These are phyloP conservation scores for Sebastiscus tertius DNA, from an alignment of 2,797 vertebrate genomes.

Conservation along the genomic window DNA sequence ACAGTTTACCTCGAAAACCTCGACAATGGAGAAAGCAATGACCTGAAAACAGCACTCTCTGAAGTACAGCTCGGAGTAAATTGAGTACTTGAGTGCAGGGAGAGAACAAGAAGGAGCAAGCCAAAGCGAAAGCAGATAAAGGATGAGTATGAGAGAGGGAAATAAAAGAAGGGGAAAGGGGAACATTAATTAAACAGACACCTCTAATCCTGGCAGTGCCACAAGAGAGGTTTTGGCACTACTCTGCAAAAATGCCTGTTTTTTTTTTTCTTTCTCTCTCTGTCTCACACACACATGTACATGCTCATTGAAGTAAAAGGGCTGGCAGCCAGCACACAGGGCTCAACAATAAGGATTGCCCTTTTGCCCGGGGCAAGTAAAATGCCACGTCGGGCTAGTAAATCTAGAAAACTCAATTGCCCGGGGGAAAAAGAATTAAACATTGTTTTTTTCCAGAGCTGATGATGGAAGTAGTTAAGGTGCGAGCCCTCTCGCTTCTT, in stretches of 20 bases:
- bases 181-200: slow-evolving; percentile 53
- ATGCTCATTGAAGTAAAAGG: slow-evolving; percentile 45
- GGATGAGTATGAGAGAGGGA: slow-evolving; percentile 8
- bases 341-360: no score
- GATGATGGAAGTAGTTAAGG: no score
- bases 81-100: slow-evolving; percentile 42
- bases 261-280: slow-evolving; percentile 1
- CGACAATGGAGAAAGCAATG: slow-evolving; percentile 44
- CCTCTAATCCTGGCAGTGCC: slow-evolving; percentile 30
- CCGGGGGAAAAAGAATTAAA: no score
- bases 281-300: slow-evolving; percentile 6
- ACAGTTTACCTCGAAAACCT: slow-evolving; percentile 46
- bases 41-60: slow-evolving; percentile 58
- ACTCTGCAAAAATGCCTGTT: slow-evolving; percentile 12
- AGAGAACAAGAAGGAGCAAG: slow-evolving; percentile 30
- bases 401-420: no score
- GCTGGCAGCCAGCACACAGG: slow-evolving; percentile 31
- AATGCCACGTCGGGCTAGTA: no score
- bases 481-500: no score
- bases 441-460: no score
- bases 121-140: slow-evolving; percentile 23
- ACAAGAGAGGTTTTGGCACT: slow-evolving; percentile 24
- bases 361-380: no score
- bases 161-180: slow-evolving; percentile 14
- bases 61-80: slow-evolving; percentile 52